These are phyloP conservation scores for Agriopis marginaria DNA, from an alignment of 2,888 invertebrate genomes.

Conservation along the genomic window DNA sequence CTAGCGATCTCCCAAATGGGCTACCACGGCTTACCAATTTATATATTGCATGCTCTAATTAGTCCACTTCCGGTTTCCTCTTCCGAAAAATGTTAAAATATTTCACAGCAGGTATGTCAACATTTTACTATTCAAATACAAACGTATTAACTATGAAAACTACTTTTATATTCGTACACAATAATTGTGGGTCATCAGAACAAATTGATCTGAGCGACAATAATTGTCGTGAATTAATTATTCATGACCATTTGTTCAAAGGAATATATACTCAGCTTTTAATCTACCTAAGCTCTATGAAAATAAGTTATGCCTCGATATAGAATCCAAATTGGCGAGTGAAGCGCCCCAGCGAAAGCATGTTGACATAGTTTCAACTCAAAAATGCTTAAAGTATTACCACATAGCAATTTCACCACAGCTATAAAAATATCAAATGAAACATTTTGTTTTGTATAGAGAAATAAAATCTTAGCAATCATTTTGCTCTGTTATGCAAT, in stretches of 20 bases:
- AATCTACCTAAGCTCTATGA: not conserved
- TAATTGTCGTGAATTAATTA: too few species aligned
- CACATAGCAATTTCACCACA: slow-evolving; percentile 22
- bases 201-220: too few species aligned
- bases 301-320: not conserved
- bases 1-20: too few species aligned
- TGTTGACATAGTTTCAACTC: slow-evolving; percentile 19
- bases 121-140: not conserved
- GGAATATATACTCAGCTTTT: not conserved
- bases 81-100: slow-evolving; percentile 14
- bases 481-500: slow-evolving; percentile 30
- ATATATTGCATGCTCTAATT: slow-evolving; percentile 24
- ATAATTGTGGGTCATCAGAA: too few species aligned
- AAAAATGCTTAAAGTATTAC: slow-evolving; percentile 16
- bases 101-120: not conserved
- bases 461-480: slow-evolving; percentile 17
- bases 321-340: not conserved
- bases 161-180: not conserved
- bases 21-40: too few species aligned
- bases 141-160: too few species aligned
- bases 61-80: slow-evolving; percentile 27
- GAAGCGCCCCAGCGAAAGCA: slow-evolving; percentile 21
- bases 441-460: slow-evolving; percentile 17
- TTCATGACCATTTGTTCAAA: too few species aligned
- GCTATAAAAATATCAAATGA: slow-evolving; percentile 19